These are phyloP conservation scores for Dysdera silvatica DNA, from an alignment of 1,140 invertebrate species.

Conservation along the genomic window DNA sequence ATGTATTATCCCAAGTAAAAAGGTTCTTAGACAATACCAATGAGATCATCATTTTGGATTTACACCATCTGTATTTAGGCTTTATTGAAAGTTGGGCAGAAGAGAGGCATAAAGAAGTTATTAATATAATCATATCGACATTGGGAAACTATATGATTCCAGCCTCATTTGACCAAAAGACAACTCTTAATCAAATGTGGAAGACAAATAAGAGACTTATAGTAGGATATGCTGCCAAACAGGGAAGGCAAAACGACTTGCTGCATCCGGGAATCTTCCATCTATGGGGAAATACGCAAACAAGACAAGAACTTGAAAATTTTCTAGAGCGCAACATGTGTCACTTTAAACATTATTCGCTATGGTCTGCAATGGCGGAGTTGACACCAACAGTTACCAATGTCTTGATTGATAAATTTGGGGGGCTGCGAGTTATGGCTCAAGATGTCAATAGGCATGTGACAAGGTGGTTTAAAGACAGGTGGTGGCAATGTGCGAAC, in stretches of 20 bases:
- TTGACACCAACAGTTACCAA: constrained; percentile 66
- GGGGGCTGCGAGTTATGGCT: constrained; percentile 57
- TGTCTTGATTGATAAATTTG: constrained; percentile 45
- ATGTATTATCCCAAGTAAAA: constrained; percentile 35
- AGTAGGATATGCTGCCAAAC: constrained; percentile 49
- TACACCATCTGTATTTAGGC: constrained; percentile 39
- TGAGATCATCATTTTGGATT: constrained; percentile 42
- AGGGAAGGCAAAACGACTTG: constrained; percentile 16
- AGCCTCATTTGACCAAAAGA: constrained; percentile 46
- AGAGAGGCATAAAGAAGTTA: constrained; percentile 47
- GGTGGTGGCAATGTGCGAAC: constrained; percentile 59
- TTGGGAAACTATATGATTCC: constrained; percentile 48
- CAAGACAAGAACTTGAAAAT: constrained; percentile 45
- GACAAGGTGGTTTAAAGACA: constrained; percentile 54
- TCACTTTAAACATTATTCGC: not conserved
- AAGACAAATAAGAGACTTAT: constrained; percentile 48
- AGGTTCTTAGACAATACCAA: constrained; percentile 37
- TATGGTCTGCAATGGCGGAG: constrained; percentile 50
- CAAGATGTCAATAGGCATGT: constrained; percentile 59
- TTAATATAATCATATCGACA: constrained; percentile 47
- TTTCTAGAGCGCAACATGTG: constrained; percentile 40
- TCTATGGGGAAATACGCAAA: constrained; percentile 55
- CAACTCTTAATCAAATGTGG: constrained; percentile 50
- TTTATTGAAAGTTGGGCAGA: constrained; percentile 35
- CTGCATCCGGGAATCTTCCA: constrained; percentile 50